These are phyloP conservation scores for Distichodus sexfasciatus DNA, from an alignment of 2,797 vertebrate genomes.

Conservation along the genomic window DNA sequence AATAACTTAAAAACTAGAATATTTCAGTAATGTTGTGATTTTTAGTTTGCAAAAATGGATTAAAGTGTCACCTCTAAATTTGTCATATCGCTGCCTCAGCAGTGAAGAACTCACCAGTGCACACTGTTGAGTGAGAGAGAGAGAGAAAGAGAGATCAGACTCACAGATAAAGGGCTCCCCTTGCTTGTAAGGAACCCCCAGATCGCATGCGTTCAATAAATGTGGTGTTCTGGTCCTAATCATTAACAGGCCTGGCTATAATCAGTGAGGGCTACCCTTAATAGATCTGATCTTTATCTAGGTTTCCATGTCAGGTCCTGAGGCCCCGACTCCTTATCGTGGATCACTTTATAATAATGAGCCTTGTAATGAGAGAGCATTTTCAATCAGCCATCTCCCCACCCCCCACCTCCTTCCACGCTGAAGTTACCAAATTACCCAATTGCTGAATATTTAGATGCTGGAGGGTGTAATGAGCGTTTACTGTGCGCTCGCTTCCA, in stretches of 20 bases:
- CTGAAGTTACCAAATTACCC: constrained; percentile 48
- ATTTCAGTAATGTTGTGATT: too few species aligned
- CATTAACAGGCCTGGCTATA: constrained; percentile 54
- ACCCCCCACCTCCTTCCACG: constrained; percentile 15
- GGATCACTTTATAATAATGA: constrained; percentile 63
- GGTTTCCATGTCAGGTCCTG: constrained; percentile 60
- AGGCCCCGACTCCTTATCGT: constrained; percentile 59
- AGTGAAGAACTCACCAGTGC: neutral
- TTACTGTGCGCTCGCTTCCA: constrained; percentile 36
- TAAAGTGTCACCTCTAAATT: neutral
- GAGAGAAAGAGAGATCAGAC: constrained; percentile 7
- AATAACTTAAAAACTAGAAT: too few species aligned
- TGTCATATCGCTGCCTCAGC: neutral
- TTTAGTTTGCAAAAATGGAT: too few species aligned
- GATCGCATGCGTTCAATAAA: constrained; percentile 27
- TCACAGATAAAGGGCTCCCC: neutral
- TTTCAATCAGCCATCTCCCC: constrained; percentile 47
- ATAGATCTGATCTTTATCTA: constrained; percentile 69
- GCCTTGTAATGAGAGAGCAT: constrained; percentile 71
- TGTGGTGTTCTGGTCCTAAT: constrained; percentile 35
- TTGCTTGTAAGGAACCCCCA: constrained; percentile 15
- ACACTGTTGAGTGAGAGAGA: too few species aligned
- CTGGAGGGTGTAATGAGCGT: constrained; percentile 46
- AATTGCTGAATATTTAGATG: constrained; percentile 66
- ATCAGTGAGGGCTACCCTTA: constrained; percentile 65